A percentile compares a stretch with the other conserved stretches of the same genome.
Evolutionary conservation across 2,113 vertebrate genomes (phyloP).

Genomic region (Pituophis catenifer): DNA sequence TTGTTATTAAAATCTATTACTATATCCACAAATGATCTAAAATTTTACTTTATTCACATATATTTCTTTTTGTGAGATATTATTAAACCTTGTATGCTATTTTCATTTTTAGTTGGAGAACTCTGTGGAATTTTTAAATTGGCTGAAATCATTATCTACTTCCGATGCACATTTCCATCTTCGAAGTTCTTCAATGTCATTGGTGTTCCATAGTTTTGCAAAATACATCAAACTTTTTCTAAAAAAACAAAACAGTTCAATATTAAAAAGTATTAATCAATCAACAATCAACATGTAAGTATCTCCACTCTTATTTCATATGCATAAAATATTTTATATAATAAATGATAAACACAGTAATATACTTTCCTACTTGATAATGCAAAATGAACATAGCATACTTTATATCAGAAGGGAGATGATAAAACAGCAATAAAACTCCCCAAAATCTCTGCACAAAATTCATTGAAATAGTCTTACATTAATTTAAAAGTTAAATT

Average conservation of each 20-base stretch:
- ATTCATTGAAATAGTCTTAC: not conserved
- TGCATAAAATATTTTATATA: not conserved
- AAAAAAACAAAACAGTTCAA: constrained; percentile 6
- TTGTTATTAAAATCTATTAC: not conserved
- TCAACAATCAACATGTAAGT: not conserved
- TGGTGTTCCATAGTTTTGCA: constrained; percentile 64
- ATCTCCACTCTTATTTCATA: not conserved
- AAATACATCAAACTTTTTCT: constrained; percentile 71
- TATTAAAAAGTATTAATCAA: not conserved
- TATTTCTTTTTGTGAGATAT: constrained; percentile 6
- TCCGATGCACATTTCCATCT: constrained; percentile 58
- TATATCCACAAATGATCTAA: not conserved
- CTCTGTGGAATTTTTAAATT: constrained; percentile 47
- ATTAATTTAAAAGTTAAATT: not conserved
- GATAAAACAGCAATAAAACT: not conserved
- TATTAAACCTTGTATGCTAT: constrained; percentile 11
- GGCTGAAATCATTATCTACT: constrained; percentile 45
- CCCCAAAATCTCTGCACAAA: not conserved
- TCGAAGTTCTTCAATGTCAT: constrained; percentile 57
- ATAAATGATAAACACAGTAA: not conserved
- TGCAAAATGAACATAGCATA: not conserved
- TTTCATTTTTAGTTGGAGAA: constrained; percentile 13
- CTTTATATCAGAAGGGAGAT: not conserved
- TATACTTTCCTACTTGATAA: not conserved
- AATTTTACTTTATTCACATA: constrained; percentile 14